Evolutionary conservation across 1,140 invertebrate genomes (phyloP).

Genomic region (Eriocheir sinensis): DNA sequence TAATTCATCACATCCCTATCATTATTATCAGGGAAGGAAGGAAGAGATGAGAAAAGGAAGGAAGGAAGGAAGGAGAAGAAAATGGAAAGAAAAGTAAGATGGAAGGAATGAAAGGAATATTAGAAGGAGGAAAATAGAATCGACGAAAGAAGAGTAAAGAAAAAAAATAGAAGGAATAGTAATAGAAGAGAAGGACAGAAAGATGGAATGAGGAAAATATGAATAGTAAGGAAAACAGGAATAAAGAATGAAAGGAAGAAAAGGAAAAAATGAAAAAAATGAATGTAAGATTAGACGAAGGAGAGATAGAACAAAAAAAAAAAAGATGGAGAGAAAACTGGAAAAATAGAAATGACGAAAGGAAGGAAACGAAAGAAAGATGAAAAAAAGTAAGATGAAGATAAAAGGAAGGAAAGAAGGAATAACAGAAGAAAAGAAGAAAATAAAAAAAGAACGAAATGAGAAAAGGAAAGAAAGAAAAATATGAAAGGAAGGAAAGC

Average conservation of each 20-base stretch:
- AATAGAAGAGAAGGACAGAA: no score
- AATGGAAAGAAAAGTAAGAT: no score
- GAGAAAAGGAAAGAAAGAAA: neutral
- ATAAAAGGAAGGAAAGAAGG: neutral
- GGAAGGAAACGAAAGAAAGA: neutral
- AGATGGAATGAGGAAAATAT: neutral
- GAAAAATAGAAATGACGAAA: neutral
- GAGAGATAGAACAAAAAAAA: neutral
- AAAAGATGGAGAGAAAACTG: neutral
- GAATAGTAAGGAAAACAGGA: neutral
- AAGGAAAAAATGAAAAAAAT: neutral
- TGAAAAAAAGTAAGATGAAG: neutral
- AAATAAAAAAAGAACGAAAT: neutral
- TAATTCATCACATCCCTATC: no score
- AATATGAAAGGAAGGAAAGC: neutral
- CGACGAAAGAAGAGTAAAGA: neutral
- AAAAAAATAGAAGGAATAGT: neutral
- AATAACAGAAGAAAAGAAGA: neutral
- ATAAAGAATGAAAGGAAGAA: neutral
- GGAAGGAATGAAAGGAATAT: no score
- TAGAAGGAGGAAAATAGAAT: no score
- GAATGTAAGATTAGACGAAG: neutral
- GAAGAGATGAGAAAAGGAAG: no score
- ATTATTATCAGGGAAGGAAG: no score
- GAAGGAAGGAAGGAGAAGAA: no score